Conservation (phyloP, 2,113 vertebrate species). For the Lepus europaeus region DNA sequence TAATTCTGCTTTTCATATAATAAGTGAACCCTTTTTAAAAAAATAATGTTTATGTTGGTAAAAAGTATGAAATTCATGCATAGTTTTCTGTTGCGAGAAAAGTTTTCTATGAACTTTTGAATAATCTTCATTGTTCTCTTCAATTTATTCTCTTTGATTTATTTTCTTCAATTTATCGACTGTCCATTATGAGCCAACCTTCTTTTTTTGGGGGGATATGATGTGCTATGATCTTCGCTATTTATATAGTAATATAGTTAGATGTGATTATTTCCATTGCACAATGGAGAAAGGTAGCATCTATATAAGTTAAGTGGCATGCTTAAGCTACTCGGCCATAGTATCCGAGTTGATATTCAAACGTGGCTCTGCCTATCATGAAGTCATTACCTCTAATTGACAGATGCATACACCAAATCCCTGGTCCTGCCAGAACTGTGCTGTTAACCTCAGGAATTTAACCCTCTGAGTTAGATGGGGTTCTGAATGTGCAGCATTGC, state of each 20-base stretch:
- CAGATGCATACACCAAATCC: background rate
- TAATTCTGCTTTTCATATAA: too few species aligned
- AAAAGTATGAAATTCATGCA: too few species aligned
- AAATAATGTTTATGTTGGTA: too few species aligned
- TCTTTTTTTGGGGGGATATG: background rate
- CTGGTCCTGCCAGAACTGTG: background rate
- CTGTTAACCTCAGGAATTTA: background rate
- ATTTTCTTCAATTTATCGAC: background rate
- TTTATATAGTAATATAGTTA: background rate
- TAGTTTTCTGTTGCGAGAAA: too few species aligned
- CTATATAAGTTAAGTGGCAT: background rate
- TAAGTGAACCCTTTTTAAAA: too few species aligned
- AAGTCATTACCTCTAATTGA: background rate
- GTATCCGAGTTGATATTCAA: background rate
- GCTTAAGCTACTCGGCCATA: background rate
- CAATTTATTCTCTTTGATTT: too few species aligned
- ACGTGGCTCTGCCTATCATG: background rate
- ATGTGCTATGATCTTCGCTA: background rate
- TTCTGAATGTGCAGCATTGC: background rate
- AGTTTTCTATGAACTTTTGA: too few species aligned
- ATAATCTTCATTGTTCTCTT: too few species aligned
- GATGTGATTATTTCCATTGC: background rate
- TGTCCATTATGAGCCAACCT: background rate
- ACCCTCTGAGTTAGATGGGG: background rate
- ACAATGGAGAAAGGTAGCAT: background rate